Evolutionary conservation across 1,140 invertebrate genomes (phyloP).

Genomic region (Gyrodactylus bullatarudis): DNA sequence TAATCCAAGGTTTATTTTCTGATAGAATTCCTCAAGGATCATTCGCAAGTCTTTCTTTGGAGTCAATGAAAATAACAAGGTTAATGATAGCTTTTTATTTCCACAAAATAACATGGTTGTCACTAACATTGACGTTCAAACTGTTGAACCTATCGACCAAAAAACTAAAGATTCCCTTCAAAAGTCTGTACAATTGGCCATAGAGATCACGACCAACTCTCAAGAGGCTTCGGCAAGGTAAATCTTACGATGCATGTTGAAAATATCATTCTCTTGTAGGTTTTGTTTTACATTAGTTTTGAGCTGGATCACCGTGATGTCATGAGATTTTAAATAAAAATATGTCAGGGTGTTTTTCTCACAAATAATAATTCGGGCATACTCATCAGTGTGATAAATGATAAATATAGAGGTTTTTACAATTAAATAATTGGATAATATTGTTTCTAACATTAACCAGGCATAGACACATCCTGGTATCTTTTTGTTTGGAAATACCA

Average conservation of each 20-base stretch:
- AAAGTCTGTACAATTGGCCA: conserved; percentile 17
- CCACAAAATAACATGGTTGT: conserved; percentile 20
- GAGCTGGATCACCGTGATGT: too few relatives aligned
- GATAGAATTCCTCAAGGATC: conserved; percentile 24
- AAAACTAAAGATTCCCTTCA: conserved; percentile 17
- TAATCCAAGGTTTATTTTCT: conserved; percentile 16
- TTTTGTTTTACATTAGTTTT: background rate
- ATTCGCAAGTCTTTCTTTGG: conserved; percentile 24
- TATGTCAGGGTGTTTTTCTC: too few relatives aligned
- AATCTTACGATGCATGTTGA: too few relatives aligned
- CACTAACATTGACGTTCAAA: conserved; percentile 15
- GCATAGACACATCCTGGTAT: too few relatives aligned
- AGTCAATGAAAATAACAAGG: conserved; percentile 16
- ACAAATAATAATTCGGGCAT: too few relatives aligned
- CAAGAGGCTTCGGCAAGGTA: conserved; percentile 9
- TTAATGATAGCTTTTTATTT: conserved; percentile 18
- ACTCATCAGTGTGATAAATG: too few relatives aligned
- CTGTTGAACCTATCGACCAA: conserved; percentile 16
- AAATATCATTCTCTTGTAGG: background rate
- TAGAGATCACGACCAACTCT: conserved; percentile 17
- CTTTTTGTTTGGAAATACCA: too few relatives aligned
- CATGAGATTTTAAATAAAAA: too few relatives aligned
- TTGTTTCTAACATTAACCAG: too few relatives aligned
- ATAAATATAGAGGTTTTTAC: too few relatives aligned
- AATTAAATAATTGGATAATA: too few relatives aligned